Evolutionary conservation across 2,888 invertebrate species (phyloP), one percentile per base, ranked within the genome.

Genomic region (Andrena minutula): DNA sequence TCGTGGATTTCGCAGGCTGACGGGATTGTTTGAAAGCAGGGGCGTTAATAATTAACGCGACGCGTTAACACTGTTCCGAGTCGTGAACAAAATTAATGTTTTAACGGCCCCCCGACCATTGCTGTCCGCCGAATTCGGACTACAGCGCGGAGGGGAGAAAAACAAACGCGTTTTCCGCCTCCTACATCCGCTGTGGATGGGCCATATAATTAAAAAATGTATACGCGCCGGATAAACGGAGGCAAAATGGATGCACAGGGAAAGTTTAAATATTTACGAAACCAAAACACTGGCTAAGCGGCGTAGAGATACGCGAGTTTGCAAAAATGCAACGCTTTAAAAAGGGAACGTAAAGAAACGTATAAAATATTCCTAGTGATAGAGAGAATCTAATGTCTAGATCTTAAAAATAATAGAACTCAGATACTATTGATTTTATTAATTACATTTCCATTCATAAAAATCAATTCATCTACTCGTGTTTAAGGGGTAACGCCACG

Each of bases 11-110:
- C 26, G 12, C 30, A 2, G 64, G 41, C 32, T 26, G 26, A 63
- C 63, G 66, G 61, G 68, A 58, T 74, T 58, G 80, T 79, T 68
- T 58, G 74, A 74, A 49, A 69, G 58, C 60, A 28, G n/a, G 12
- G 32, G 32, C 74, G 79, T 79, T 79, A 81, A 81, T 81, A 81
- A 79, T 79, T 51, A 79, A 79, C 71, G 73, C 26, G 51, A 61
- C 73, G 64, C 65, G 69, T 74, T 79, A 70, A 41, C 51, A 68
- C 69, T 70, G 79, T 79, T 81, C 56, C 63, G 60, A 60, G 47
- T 80, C 79, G 79, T 26, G 68, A 64, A 65, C 74, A 30, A 81
- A 74, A 81, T 81, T 81, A 79, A 79, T 70, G 74, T 79, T 74
- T 78, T 68, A 80, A 74, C 63, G 51, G 58, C 41, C 20, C 16